phyloP scores from a whole-genome alignment of 92 coral and sea anemone genomes.

The Pocillopora meandrina region DNA sequence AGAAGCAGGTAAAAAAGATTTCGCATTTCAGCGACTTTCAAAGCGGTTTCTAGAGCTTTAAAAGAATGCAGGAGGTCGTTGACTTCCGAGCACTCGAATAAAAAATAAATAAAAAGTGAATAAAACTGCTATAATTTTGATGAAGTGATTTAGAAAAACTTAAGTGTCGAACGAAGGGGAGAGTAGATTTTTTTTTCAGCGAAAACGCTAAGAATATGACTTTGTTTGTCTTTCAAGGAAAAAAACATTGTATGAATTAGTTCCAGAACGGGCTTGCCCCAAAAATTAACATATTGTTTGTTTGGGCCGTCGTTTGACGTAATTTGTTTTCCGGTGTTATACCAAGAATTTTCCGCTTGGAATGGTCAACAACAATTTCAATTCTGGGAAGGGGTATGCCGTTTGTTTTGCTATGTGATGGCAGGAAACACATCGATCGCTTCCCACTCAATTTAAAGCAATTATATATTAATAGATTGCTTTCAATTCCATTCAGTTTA shows the following conservation, averaged over 20 bases:
- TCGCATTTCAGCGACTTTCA: neutral
- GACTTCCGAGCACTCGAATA: constrained; percentile 27
- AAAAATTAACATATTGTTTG: constrained; percentile 2
- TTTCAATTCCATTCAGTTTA: neutral
- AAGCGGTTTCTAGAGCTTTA: neutral
- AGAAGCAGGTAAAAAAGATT: neutral
- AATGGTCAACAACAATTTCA: neutral
- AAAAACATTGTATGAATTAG: too few species aligned
- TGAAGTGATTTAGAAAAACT: too few species aligned
- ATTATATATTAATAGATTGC: constrained; percentile 14
- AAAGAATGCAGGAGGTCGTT: constrained; percentile 4
- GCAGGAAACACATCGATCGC: neutral
- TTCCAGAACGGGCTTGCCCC: constrained; percentile 44
- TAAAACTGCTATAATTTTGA: neutral
- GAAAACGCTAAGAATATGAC: neutral
- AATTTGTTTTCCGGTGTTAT: constrained; percentile 15
- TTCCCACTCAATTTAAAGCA: constrained; percentile 32
- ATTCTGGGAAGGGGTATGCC: constrained; percentile 43
- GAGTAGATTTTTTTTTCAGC: neutral
- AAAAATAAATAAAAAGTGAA: neutral
- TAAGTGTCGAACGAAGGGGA: too few species aligned
- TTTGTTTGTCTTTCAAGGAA: neutral
- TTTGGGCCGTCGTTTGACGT: constrained; percentile 2
- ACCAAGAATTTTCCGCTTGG: neutral
- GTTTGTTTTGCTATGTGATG: neutral